These are phyloP conservation scores for Atrichornis clamosus DNA, from an alignment of 2,113 vertebrate genomes.

Conservation along the genomic window DNA sequence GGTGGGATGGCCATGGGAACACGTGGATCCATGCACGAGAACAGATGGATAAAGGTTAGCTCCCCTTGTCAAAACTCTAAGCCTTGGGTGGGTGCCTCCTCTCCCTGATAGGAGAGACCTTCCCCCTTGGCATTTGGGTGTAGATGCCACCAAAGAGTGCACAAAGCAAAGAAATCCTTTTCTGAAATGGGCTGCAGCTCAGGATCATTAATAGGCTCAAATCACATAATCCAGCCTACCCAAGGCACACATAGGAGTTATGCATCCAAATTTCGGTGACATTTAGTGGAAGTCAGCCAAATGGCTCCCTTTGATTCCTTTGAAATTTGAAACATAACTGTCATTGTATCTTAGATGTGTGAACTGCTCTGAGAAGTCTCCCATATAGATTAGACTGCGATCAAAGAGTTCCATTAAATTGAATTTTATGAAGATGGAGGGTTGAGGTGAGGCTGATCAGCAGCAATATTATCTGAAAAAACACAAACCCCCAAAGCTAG, in stretches of 20 bases:
- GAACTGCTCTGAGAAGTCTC: constrained; percentile 43
- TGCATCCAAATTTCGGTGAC: constrained; percentile 44
- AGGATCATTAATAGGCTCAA: background rate
- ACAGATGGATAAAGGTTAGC: background rate
- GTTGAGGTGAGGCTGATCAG: constrained; percentile 23
- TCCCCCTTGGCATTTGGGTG: fast-evolving
- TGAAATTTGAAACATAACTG: constrained; percentile 52
- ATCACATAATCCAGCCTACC: background rate
- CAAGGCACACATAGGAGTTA: background rate
- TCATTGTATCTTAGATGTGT: constrained; percentile 24
- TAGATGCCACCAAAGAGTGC: background rate
- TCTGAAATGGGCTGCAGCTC: background rate
- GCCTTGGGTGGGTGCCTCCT: background rate
- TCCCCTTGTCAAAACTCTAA: background rate
- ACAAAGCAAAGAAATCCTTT: background rate
- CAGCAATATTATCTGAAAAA: constrained; percentile 13
- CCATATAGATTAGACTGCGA: constrained; percentile 16
- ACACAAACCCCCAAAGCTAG: background rate
- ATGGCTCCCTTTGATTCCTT: constrained; percentile 36
- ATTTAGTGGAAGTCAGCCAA: constrained; percentile 25
- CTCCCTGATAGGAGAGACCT: background rate
- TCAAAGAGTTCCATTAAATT: constrained; percentile 27
- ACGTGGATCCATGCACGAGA: fast-evolving
- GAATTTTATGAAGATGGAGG: constrained; percentile 51
- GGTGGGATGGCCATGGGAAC: background rate